Percentiles rank a stretch among this genome's conserved stretches.
Conservation (phyloP, 2,797 vertebrate genomes). For the Gymnothorax reevesii region DNA sequence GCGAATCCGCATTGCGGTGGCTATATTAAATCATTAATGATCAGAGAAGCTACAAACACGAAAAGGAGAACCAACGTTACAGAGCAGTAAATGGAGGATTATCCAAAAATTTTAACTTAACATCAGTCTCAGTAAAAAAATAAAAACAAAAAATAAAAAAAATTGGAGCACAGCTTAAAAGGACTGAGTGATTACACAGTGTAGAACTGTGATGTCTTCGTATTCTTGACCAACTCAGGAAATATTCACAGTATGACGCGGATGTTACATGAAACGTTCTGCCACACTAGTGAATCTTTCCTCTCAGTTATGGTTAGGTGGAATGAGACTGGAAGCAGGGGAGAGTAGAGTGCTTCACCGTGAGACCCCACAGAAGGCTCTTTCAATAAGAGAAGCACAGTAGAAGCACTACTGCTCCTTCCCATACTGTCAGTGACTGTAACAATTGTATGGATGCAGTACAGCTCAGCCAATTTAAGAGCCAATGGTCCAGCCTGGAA, state of each 20-base stretch:
- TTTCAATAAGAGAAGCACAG: too few relatives aligned
- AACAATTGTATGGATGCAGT: neutral
- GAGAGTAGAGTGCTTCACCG: neutral
- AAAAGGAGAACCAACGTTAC: neutral
- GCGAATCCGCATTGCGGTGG: neutral
- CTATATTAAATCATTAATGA: constrained; percentile 13
- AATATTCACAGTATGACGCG: neutral
- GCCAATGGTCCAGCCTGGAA: neutral
- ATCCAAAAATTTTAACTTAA: neutral
- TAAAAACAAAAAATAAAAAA: too few relatives aligned
- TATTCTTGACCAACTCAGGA: neutral
- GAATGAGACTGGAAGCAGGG: neutral
- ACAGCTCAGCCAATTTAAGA: neutral
- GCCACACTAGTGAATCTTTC: neutral
- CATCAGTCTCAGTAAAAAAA: too few relatives aligned
- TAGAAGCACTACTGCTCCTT: neutral
- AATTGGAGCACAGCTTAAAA: neutral
- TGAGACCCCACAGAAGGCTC: too few relatives aligned
- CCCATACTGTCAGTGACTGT: neutral
- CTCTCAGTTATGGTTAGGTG: neutral
- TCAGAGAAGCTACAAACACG: neutral
- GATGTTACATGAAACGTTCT: neutral
- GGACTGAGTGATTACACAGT: neutral
- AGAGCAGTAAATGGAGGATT: neutral
- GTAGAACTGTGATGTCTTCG: neutral